Base-by-base conservation (phyloP, 2,888 invertebrate species). In the Anoplius nigerrimus region DNA sequence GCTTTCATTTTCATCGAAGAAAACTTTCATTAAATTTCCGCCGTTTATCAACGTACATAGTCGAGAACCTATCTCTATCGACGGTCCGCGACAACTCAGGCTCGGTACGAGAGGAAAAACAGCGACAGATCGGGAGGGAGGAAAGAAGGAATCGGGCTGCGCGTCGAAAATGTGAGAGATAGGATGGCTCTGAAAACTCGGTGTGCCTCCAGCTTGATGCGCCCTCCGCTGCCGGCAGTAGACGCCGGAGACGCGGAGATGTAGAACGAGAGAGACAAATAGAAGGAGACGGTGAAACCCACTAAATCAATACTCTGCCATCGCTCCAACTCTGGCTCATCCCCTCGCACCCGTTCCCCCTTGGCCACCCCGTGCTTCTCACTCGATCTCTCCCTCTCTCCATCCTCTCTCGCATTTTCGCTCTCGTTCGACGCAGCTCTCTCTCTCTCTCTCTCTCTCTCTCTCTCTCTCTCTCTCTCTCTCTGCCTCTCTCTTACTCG, bases 211-310 rank as follows among this genome's bases (percentile, higher is more conserved):
- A 16, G 74, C 62, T 67, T 34, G 76, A 79, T 79, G 71, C 75
- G 74, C 74, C 76, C 74, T 78, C n/a, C 74, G 75, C 65, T 59
- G 68, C 67, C 60, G 62, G 57, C 66, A 72, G 74, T 65, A 76
- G 77, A 76, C 78, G 75, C 56, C 66, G 75, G 82, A 86, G 84
- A 84, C 82, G 81, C 77, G 78, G 85, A 86, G 84, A 84, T 80
- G 82, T 83, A 83, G 84, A 84, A 83, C 80, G 85, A 85, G 84
- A 86, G 86, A 83, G 86, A 86, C 86, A 88, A 87, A 87, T 87
- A 86, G 88, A 88, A 87, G 84, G 88, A 88, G 87, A 89, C 82
- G 86, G 86, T 82, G 87, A 86, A 86, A 85, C 86, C 87, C 86
- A 88, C 88, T 88, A 87, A 88, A 87, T 87, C 62, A 64, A 51